phyloP scores from a whole-genome alignment of 2,113 vertebrate species.

The Salvator merianae region DNA sequence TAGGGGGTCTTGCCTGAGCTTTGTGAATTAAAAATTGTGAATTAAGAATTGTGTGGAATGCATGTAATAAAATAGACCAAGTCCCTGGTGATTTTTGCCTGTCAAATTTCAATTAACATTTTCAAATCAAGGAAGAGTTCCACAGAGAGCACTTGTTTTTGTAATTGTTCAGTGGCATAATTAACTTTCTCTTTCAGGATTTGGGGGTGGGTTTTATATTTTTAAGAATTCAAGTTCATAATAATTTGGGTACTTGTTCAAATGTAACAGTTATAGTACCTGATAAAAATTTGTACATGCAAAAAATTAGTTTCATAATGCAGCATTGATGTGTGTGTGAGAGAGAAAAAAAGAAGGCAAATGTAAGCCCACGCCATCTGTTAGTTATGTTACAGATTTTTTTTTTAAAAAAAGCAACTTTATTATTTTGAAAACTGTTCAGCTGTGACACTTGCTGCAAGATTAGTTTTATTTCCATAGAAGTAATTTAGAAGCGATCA shows the following conservation, averaged over 20 bases:
- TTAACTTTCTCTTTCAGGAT: conserved; percentile 18
- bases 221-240: conserved; percentile 5
- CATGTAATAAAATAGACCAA: conserved; percentile 53
- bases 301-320: neutral
- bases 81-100: conserved; percentile 43
- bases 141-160: conserved; percentile 8
- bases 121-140: conserved; percentile 47
- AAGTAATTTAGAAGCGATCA: neutral
- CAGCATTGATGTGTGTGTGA: neutral
- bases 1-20: conserved; percentile 27
- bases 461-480: neutral
- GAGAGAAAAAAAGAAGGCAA: neutral
- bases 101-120: conserved; percentile 43
- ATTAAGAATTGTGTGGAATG: conserved; percentile 18
- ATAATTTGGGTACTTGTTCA: neutral
- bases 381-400: neutral
- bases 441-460: neutral
- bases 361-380: neutral
- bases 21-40: conserved; percentile 44
- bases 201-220: neutral
- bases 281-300: neutral
- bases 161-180: conserved; percentile 35
- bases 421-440: neutral
- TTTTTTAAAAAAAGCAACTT: too few species aligned
- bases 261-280: neutral